These are phyloP conservation scores for Athalia cordata DNA, from an alignment of 2,888 invertebrate genomes.

Conservation along the genomic window DNA sequence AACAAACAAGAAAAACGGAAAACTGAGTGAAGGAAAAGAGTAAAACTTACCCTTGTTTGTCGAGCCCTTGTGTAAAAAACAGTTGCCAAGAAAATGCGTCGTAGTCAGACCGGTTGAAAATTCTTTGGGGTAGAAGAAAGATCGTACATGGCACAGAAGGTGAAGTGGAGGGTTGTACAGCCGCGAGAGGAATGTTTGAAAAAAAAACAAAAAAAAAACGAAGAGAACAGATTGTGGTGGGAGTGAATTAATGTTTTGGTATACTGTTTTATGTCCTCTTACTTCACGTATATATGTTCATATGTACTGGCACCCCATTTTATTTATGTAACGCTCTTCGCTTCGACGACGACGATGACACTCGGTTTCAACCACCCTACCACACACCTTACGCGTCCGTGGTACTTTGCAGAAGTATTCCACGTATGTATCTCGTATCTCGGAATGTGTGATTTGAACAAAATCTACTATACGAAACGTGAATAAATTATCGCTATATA, in stretches of 20 bases:
- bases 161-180: slow-evolving; percentile 16
- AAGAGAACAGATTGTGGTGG: background rate
- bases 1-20: too few species aligned
- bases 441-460: too few species aligned
- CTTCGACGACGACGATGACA: background rate
- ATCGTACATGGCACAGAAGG: slow-evolving; percentile 20
- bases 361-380: background rate
- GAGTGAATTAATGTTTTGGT: slow-evolving; percentile 36
- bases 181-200: slow-evolving; percentile 10
- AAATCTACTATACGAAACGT: too few species aligned
- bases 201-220: background rate
- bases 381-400: background rate
- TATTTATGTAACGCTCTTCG: background rate
- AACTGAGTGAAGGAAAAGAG: too few species aligned
- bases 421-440: too few species aligned
- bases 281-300: background rate
- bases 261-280: slow-evolving; percentile 29
- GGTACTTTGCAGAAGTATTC: too few species aligned
- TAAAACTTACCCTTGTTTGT: slow-evolving; percentile 10
- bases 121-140: slow-evolving; percentile 24
- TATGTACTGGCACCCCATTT: slow-evolving; percentile 22
- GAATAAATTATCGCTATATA: too few species aligned
- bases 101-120: slow-evolving; percentile 1
- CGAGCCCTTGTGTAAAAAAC: slow-evolving; percentile 6
- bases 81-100: slow-evolving; percentile 22